phyloP scores from a whole-genome alignment of 2,797 vertebrate genomes.

The Vultur gryphus region DNA sequence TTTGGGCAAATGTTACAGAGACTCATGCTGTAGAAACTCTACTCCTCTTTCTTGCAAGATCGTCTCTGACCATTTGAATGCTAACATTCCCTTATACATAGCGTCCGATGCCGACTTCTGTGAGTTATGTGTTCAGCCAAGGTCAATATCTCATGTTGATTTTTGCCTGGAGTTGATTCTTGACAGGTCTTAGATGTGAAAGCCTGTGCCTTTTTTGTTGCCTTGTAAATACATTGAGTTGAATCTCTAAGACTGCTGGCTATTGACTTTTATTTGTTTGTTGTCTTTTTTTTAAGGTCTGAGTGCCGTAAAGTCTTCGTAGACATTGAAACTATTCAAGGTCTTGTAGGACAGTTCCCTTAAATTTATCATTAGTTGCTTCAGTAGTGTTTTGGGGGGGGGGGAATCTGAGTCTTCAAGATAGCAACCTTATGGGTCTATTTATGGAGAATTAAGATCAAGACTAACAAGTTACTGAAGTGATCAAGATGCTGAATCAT shows the following conservation, averaged over 20 bases:
- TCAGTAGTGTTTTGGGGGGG: not conserved
- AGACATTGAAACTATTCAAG: not conserved
- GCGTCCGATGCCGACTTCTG: fast-evolving
- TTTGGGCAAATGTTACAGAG: not conserved
- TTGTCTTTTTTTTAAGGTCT: not conserved
- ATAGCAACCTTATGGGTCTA: not conserved
- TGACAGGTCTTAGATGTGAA: not conserved
- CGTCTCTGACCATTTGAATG: not conserved
- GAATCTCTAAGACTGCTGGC: not conserved
- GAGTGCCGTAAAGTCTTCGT: not conserved
- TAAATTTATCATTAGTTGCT: not conserved
- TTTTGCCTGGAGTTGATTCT: not conserved
- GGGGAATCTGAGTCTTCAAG: not conserved
- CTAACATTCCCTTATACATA: fast-evolving
- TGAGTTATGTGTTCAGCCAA: not conserved
- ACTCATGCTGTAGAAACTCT: not conserved
- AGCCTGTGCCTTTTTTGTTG: not conserved
- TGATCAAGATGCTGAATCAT: not conserved
- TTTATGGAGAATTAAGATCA: not conserved
- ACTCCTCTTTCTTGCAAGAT: not conserved
- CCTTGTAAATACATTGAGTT: not conserved
- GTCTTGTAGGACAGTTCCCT: not conserved
- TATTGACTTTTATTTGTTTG: not conserved
- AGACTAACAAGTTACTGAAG: not conserved
- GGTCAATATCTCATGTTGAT: not conserved